phyloP scores from a whole-genome alignment of 1,140 invertebrate species.

The Ditylenchus dipsaci region DNA sequence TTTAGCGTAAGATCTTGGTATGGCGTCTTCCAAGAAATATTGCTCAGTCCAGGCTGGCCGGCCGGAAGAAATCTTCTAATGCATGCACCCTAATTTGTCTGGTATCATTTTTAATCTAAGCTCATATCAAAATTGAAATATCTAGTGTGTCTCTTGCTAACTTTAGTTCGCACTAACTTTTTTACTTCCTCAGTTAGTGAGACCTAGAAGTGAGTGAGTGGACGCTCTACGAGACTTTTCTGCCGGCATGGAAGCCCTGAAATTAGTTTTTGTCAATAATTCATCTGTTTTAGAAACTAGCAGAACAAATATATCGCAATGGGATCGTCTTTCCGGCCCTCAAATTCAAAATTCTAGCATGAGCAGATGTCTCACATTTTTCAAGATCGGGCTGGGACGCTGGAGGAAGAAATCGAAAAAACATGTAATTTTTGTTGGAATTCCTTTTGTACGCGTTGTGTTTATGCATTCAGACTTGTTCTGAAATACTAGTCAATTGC shows the following conservation, averaged over 20 bases:
- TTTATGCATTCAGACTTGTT: neutral
- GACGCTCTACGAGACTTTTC: too few relatives aligned
- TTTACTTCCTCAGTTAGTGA: too few relatives aligned
- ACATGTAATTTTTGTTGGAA: neutral
- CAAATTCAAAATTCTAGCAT: neutral
- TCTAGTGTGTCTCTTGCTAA: too few relatives aligned
- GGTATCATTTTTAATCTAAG: too few relatives aligned
- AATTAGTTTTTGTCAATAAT: too few relatives aligned
- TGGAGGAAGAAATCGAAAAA: neutral
- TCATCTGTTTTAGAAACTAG: slow-evolving; percentile 2
- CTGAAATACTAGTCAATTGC: neutral
- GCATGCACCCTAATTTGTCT: slow-evolving; percentile 6
- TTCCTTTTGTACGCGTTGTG: neutral
- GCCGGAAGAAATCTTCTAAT: neutral
- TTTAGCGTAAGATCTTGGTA: neutral
- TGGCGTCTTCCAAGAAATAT: neutral
- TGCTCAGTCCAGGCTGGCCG: slow-evolving; percentile 2
- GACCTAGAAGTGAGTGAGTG: too few relatives aligned
- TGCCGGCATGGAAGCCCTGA: too few relatives aligned
- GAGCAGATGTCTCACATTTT: neutral
- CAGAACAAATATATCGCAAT: slow-evolving; percentile 1
- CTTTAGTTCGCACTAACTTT: too few relatives aligned
- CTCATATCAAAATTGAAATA: too few relatives aligned
- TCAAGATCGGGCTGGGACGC: neutral
- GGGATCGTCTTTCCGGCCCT: neutral